Base-by-base conservation (phyloP, 2,888 invertebrate species). In the Erebia ligea region DNA sequence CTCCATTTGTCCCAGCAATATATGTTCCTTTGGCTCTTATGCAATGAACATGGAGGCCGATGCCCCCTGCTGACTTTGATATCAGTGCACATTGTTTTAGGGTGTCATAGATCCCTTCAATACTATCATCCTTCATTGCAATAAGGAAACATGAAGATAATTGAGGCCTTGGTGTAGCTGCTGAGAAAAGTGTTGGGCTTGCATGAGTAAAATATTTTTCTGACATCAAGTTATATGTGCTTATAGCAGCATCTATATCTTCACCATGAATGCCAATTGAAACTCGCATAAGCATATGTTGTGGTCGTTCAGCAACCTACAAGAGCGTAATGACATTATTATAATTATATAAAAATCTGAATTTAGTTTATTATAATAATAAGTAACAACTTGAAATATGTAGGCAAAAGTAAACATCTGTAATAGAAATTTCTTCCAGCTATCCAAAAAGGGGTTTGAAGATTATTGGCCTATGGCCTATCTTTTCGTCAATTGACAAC, bases 281-380 rank as follows among this genome's bases (percentile, higher is more conserved):
- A 0, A 99, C 99, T 80, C 99, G 94, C 99, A 99, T 99, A 71
- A 99, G 90, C 99, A 99, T 98, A 82, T 99, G 99, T 84, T 99
- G 99, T 0, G 99, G 99, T 42, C 99, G 95, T 88, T 99, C 99
- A 0, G 95, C 98, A 66, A 99, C 97, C 93, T 93, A 71, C 21
- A 80, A 80, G 21, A 57, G 13, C 6, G 15, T 21, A 50, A 50
- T 50, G 4, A 50, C 50, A 54, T 54, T 54, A 19, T 10, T 34
- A 34, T 34, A 34, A 34, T 6, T 6, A 34, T 6, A 34, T 34
- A 5, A 34, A 34, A 34, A 34, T 34, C 34, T 34, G 34, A 34
- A 34, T 34, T 34, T 6, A 34, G 34, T 34, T 34, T 34, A 34
- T 34, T 34, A 34, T 34, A 6, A 34, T 34, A 6, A 34, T 34